Evolutionary conservation across 2,113 vertebrate species (phyloP), one percentile per base, ranked within the genome.

Genomic region (Melanotaenia duboulayi): DNA sequence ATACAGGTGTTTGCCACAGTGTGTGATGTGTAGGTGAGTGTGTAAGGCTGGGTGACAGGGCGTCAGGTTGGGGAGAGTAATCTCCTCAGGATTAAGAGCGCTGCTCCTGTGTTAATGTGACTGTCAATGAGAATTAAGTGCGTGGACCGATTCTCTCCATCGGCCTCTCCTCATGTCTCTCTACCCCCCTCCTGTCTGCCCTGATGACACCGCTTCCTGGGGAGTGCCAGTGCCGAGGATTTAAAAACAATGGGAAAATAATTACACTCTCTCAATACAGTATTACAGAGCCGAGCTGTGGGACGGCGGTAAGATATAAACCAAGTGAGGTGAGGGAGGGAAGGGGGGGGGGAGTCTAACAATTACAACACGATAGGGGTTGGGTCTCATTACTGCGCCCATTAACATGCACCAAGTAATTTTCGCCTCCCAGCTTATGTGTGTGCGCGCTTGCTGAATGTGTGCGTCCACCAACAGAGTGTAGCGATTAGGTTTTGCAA

Each of bases 71-170:
- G 84, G 85, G 65, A 88, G 87, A 81, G 87, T 91, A 91, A 93
- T 93, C 89, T 91, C 89, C 83, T 59, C 74, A 85, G 90, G 88
- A 91, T 92, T 91, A 93, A 90, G 87, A 92, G 87, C 65, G 82
- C 87, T 85, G 92, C 86, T 90, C 86, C 86, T 80, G 84, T 91
- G 87, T 91, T 93, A 92, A 93, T 92, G 92, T 88, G 87, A 85
- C 91, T 91, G 92, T 93, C 93, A 89, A 90, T 94, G 92, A 90
- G 88, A 91, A 93, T 93, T 91, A 93, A 88, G 87, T 91, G 88
- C 80, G 71, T 57, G 69, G 83, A 75, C 82, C 66, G 70, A 89
- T 72, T 61, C 71, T 70, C 69, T 76, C 59, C 77, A 42, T 14
- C 49, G 6, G 14, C 37, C 68, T n/a, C 74, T 32, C 17, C 65